Conservation (phyloP, 2,888 invertebrate genomes). For the Vanessa cardui region DNA sequence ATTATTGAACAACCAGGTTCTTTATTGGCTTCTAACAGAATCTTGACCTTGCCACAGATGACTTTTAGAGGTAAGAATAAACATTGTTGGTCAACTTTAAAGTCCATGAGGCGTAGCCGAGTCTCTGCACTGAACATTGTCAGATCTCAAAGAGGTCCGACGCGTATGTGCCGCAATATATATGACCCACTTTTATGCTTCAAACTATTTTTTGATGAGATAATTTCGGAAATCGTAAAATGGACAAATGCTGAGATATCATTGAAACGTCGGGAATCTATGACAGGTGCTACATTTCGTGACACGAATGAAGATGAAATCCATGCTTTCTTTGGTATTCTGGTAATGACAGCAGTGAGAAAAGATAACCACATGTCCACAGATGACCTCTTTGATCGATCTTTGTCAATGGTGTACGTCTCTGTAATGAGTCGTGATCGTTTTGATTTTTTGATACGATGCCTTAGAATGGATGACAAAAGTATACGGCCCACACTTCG, state of each 20-base stretch:
- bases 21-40: constrained; percentile 2
- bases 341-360: constrained; percentile 4
- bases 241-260: not conserved
- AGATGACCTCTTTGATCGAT: constrained; percentile 5
- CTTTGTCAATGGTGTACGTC: constrained; percentile 1
- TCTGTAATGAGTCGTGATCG: constrained; percentile 7
- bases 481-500: too few species aligned
- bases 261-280: constrained; percentile 1
- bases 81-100: constrained; percentile 26
- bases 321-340: not conserved
- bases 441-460: not conserved
- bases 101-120: constrained; percentile 16
- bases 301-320: constrained; percentile 4
- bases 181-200: constrained; percentile 19
- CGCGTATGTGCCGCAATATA: constrained; percentile 32
- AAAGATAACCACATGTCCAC: constrained; percentile 7
- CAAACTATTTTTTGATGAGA: constrained; percentile 2
- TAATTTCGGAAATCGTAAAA: too few species aligned
- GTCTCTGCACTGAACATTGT: constrained; percentile 10
- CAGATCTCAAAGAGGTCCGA: constrained; percentile 17
- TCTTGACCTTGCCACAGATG: constrained; percentile 1
- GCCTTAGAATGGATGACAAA: too few species aligned
- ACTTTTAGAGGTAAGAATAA: constrained; percentile 30
- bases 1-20: constrained; percentile 8
- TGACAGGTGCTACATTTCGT: constrained; percentile 5